Evolutionary conservation across 2,113 vertebrate genomes (phyloP).

Genomic region (Sylvia atricapilla): DNA sequence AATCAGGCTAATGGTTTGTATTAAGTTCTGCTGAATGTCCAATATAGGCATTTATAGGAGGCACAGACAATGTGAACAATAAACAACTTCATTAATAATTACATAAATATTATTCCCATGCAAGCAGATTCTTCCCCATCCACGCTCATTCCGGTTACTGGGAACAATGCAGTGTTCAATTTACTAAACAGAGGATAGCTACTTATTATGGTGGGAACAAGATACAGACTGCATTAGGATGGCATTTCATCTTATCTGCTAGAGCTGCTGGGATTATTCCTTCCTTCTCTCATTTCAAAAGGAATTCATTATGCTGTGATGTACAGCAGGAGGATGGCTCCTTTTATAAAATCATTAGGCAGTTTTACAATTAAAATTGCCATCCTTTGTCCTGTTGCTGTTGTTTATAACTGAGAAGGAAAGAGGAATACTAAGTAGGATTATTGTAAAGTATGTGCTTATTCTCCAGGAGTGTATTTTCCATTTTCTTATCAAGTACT

Average conservation of each 20-base stretch:
- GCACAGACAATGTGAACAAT: neutral
- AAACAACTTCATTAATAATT: conserved; percentile 56
- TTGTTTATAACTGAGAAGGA: conserved; percentile 43
- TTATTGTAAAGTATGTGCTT: neutral
- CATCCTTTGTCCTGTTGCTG: conserved; percentile 33
- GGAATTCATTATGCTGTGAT: conserved; percentile 56
- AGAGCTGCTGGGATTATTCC: conserved; percentile 43
- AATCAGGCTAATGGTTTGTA: conserved; percentile 17
- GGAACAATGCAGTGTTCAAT: neutral
- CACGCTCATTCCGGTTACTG: neutral
- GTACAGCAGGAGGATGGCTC: conserved; percentile 22
- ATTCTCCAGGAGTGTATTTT: neutral
- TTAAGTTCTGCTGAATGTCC: conserved; percentile 19
- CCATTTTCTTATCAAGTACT: neutral
- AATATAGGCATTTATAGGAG: neutral
- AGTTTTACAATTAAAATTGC: conserved; percentile 57
- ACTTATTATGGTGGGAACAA: neutral
- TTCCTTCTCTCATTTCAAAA: conserved; percentile 52
- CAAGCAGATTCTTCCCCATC: neutral
- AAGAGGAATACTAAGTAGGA: conserved; percentile 6
- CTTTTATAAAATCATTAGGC: conserved; percentile 56
- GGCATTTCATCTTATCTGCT: conserved; percentile 54
- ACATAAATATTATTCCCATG: neutral
- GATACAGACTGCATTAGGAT: conserved; percentile 40
- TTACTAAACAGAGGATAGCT: neutral